These are phyloP conservation scores for Cryptocephalus primarius DNA, from an alignment of 2,888 invertebrate species.

Conservation along the genomic window DNA sequence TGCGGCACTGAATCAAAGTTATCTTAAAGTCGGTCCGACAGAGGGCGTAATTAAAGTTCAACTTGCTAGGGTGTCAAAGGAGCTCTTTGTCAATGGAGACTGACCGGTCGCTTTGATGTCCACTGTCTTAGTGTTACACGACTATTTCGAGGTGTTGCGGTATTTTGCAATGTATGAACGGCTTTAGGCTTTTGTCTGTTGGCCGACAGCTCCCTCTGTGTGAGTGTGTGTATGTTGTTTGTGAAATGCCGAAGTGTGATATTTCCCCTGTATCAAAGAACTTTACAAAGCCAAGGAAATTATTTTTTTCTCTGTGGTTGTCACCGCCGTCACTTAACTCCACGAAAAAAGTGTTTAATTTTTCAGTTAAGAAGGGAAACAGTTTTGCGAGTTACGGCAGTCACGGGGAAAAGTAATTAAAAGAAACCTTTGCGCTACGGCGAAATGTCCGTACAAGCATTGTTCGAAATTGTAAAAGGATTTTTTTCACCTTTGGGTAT, in stretches of 20 bases:
- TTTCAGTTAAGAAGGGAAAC: too few species aligned
- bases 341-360: too few species aligned
- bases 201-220: neutral
- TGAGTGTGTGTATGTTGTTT: neutral
- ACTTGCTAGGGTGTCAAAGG: constrained; percentile 38
- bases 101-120: constrained; percentile 36
- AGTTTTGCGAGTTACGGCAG: too few species aligned
- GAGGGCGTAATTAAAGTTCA: constrained; percentile 37
- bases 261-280: neutral
- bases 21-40: constrained; percentile 33
- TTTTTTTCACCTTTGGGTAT: too few species aligned
- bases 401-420: too few species aligned
- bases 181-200: constrained; percentile 11
- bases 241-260: constrained; percentile 7
- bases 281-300: neutral
- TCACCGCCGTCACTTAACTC: neutral
- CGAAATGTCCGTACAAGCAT: too few species aligned
- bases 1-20: constrained; percentile 22
- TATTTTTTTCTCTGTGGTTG: neutral
- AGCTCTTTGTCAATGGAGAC: constrained; percentile 32
- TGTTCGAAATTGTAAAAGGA: too few species aligned
- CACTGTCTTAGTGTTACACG: constrained; percentile 37
- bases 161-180: constrained; percentile 35
- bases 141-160: constrained; percentile 38
- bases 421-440: too few species aligned